Conservation (phyloP, 2,113 vertebrate genomes). For the Ibidorhyncha struthersii region DNA sequence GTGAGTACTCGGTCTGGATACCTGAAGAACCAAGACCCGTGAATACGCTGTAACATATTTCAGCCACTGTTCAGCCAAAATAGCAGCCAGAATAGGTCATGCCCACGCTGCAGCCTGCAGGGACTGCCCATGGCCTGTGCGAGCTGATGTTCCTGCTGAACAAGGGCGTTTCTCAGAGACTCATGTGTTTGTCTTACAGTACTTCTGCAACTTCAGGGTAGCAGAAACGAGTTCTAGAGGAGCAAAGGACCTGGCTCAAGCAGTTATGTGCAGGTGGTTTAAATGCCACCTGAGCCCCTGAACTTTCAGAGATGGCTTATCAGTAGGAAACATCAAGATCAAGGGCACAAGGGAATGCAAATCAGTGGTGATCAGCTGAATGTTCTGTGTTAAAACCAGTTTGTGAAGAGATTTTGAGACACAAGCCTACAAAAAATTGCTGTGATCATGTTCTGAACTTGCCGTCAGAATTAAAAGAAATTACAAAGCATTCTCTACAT, state of each 20-base stretch:
- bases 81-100: background rate
- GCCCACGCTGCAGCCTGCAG: background rate
- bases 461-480: background rate
- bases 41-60: accelerated
- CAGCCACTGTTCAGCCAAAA: background rate
- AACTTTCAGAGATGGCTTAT: background rate
- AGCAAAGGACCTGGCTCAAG: background rate
- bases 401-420: background rate
- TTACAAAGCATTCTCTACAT: background rate
- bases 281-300: background rate
- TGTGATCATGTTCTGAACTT: background rate
- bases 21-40: background rate
- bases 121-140: too few species aligned
- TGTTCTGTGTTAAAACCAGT: background rate
- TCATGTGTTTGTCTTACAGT: background rate
- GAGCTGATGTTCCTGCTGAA: background rate
- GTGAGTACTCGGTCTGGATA: background rate
- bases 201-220: background rate
- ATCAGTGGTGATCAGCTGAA: background rate
- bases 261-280: background rate
- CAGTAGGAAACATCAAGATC: background rate
- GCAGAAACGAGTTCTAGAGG: background rate
- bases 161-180: background rate
- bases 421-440: background rate
- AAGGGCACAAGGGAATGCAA: background rate